Evolutionary conservation across 30 jellyfish, hydroid and myxozoan genomes (phyloP).

Genomic region (Hydractinia symbiolongicarpus): DNA sequence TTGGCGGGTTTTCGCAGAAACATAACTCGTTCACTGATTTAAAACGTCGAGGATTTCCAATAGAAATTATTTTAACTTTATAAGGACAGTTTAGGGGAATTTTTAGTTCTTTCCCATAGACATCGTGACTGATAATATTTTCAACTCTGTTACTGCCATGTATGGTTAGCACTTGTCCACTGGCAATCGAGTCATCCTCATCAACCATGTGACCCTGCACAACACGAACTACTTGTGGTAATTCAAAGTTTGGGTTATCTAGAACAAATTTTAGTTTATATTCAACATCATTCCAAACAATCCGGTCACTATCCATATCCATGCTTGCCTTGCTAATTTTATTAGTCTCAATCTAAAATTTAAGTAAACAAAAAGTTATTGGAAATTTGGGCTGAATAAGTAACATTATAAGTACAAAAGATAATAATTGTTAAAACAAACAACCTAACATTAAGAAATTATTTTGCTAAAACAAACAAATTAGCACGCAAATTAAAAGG

Average conservation of each 20-base stretch:
- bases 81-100: constrained; percentile 79
- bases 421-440: too few species aligned
- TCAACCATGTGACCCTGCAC: constrained; percentile 83
- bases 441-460: too few species aligned
- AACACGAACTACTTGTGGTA: constrained; percentile 89
- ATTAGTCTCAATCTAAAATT: neutral
- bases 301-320: constrained; percentile 24
- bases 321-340: neutral
- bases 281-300: constrained; percentile 66
- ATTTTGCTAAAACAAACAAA: too few species aligned
- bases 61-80: constrained; percentile 40
- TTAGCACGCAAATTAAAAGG: too few species aligned
- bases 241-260: constrained; percentile 60
- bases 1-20: constrained; percentile 22
- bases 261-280: constrained; percentile 47
- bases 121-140: constrained; percentile 42
- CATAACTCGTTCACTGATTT: constrained; percentile 54
- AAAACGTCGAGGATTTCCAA: constrained; percentile 38
- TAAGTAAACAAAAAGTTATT: too few species aligned
- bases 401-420: too few species aligned
- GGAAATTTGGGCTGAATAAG: too few species aligned
- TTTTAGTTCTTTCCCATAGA: constrained; percentile 27
- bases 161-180: constrained; percentile 78
- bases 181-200: constrained; percentile 91
- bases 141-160: constrained; percentile 70